Base-by-base conservation (phyloP, 2,888 invertebrate species). In the Malacosoma neustria region DNA sequence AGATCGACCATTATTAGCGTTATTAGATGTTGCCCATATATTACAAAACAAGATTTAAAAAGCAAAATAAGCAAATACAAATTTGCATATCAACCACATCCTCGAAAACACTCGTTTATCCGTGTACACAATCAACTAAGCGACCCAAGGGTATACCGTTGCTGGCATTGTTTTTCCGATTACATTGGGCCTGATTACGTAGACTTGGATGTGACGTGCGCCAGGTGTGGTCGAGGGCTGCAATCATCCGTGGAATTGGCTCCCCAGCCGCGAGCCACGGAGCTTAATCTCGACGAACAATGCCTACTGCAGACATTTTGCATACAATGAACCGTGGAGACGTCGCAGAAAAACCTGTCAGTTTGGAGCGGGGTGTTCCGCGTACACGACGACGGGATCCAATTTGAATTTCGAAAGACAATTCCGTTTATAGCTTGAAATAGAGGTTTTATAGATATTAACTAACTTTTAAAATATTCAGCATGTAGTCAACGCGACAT, bases 221-320 rank as follows among this genome's bases (percentile, higher is more conserved):
- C 43, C 56, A 57, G 62, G 64, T 57, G 59, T 49, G 42, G 49
- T 46, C 54, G 49, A 50, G 57, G 51, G 49, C 56, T 52, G 72
- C 72, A 79, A 76, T 80, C 75, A 74, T 54, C 68, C 75, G 68
- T 61, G 61, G 67, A 72, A 73, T 72, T 61, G 61, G 65, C 61
- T 54, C 51, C 59, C 53, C 51, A 55, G 66, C 55, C 56, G 60
- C 56, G 54, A 61, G 34, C 32, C 13, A 14, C 1, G 29, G 22
- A 33, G 29, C 72, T 72, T 80, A 79, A 79, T 82, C 81, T 82
- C 68, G 65, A 64, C 57, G 73, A 72, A 84, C 82, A 84, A 84
- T 82, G 70, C 65, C 76, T 79, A 80, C 66, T 54, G 63, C 63
- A 62, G 79, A 80, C 77, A 72, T 71, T 79, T 77, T 76, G 76